phyloP scores from a whole-genome alignment of 2,888 invertebrate species.

The Protophormia terraenovae region DNA sequence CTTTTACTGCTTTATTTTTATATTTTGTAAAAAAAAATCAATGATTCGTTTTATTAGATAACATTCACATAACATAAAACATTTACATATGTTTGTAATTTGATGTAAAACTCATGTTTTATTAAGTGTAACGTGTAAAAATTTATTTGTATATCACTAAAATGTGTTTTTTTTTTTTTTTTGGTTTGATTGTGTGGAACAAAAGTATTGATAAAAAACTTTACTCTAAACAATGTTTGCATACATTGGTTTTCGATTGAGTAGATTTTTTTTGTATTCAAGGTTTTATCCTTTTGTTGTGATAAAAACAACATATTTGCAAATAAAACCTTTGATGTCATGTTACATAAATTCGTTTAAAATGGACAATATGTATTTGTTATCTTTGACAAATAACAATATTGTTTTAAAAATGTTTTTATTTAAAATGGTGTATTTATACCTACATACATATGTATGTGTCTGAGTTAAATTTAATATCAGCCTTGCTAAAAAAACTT shows the following conservation, averaged over 20 bases:
- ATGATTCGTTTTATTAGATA: background rate
- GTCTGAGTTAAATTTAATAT: too few relatives aligned
- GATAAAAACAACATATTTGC: too few relatives aligned
- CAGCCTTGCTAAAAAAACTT: too few relatives aligned
- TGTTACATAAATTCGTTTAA: too few relatives aligned
- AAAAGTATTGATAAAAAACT: background rate
- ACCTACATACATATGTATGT: too few relatives aligned
- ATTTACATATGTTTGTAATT: background rate
- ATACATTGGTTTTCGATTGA: background rate
- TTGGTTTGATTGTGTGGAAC: background rate
- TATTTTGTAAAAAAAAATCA: background rate
- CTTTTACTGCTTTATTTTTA: background rate
- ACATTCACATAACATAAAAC: background rate
- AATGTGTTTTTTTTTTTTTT: background rate
- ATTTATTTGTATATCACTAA: background rate
- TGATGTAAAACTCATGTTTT: conserved; percentile 32
- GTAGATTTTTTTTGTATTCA: background rate
- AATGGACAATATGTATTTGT: too few relatives aligned
- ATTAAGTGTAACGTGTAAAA: conserved; percentile 29
- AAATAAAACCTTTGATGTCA: too few relatives aligned
- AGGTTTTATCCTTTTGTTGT: too few relatives aligned
- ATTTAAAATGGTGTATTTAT: too few relatives aligned
- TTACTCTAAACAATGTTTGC: background rate
- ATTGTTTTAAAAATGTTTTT: too few relatives aligned
- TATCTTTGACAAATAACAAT: too few relatives aligned